phyloP scores from a whole-genome alignment of 2,888 invertebrate species.

The Unio pictorum region DNA sequence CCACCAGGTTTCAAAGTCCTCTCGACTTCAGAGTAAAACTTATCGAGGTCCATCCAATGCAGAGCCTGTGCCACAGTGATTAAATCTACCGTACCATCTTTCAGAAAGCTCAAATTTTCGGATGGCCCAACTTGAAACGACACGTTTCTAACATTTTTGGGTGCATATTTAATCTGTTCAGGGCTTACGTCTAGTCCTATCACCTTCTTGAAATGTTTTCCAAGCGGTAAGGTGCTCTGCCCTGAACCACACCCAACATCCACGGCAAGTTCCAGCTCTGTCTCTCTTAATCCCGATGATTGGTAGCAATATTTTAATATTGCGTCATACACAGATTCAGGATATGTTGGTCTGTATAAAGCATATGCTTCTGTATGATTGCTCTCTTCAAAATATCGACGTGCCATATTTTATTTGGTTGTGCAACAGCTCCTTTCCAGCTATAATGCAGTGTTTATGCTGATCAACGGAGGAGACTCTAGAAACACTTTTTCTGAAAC shows the following conservation, averaged over 20 bases:
- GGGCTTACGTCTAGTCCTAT: constrained; percentile 72
- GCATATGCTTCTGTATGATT: constrained; percentile 40
- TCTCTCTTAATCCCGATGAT: constrained; percentile 5
- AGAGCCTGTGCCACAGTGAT: constrained; percentile 71
- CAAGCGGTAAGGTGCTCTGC: constrained; percentile 71
- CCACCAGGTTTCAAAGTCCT: constrained; percentile 70
- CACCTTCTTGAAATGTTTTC: constrained; percentile 70
- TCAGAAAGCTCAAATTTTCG: constrained; percentile 64
- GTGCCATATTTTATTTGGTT: too few species aligned
- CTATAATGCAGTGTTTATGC: too few species aligned
- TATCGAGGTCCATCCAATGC: constrained; percentile 72
- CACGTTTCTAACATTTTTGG: constrained; percentile 40
- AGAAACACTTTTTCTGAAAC: too few species aligned
- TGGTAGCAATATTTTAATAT: constrained; percentile 35
- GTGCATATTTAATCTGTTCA: constrained; percentile 71
- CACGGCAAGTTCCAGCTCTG: constrained; percentile 59
- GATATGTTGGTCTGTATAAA: constrained; percentile 43
- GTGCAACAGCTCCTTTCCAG: too few species aligned
- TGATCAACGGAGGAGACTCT: too few species aligned
- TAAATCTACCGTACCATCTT: constrained; percentile 54
- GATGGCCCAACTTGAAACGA: constrained; percentile 63
- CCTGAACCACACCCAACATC: constrained; percentile 75
- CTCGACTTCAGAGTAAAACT: constrained; percentile 70
- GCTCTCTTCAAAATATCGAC: constrained; percentile 20
- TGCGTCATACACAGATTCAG: constrained; percentile 24